phyloP scores from a whole-genome alignment of 2,797 vertebrate genomes.

The Anguilla pacifica region DNA sequence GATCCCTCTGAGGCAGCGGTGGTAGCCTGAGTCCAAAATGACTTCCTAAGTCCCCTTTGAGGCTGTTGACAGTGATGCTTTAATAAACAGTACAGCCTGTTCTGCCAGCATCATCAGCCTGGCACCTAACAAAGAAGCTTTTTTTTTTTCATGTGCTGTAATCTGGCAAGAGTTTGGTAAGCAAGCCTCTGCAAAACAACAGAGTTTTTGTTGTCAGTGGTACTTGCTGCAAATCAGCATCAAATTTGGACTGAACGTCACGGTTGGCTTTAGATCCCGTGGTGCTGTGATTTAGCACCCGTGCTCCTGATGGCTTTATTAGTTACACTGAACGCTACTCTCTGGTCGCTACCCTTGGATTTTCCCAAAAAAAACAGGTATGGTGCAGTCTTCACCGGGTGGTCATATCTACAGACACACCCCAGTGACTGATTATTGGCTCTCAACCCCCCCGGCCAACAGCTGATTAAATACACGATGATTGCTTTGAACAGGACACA shows the following conservation, averaged over 20 bases:
- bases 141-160: background rate
- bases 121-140: background rate
- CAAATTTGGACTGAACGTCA: background rate
- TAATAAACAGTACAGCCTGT: background rate
- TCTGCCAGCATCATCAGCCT: background rate
- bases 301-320: background rate
- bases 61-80: background rate
- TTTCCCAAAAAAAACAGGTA: background rate
- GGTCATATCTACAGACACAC: background rate
- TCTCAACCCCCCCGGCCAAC: background rate
- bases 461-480: background rate
- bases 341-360: background rate
- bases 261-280: background rate
- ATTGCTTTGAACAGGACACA: background rate
- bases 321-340: background rate
- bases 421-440: too few relatives aligned
- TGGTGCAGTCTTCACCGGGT: background rate
- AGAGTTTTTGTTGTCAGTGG: background rate
- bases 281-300: background rate
- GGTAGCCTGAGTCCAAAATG: background rate
- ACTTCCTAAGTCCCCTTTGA: background rate
- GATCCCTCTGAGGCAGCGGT: background rate
- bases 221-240: background rate
- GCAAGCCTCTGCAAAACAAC: background rate
- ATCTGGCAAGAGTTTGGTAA: background rate